Base-by-base conservation (phyloP, 2,888 invertebrate species). In the Patella caerulea region DNA sequence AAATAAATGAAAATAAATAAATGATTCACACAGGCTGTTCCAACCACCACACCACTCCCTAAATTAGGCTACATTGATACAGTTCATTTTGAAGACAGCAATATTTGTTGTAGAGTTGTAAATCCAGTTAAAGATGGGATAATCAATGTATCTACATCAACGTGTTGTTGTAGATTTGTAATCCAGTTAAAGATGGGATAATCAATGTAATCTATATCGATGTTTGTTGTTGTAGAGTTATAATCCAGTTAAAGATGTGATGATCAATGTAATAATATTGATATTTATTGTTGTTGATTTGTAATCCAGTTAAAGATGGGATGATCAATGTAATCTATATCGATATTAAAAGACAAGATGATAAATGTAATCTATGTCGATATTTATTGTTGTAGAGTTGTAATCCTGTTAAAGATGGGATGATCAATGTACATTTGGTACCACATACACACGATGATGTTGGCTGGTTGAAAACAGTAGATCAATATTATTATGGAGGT, bases 401-500 rank as follows among this genome's bases (percentile, higher is more conserved):
- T 78, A 85, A 89, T 34, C 84, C 85, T 17, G 90, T 90, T 11
- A 88, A 88, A 74, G 87, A 88, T 71, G 89, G 93, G 1, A 93
- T 94, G 88, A 91, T 97, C 29, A 97, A 97, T 89, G 95, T 97
- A 0, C 97, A 97, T 88, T 92, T 97, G 0, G 92, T 94, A 9
- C 94, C 97, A 0, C 98, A 98, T 89, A 96, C 97, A 0, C 98
- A 98, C 88, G 96, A 98, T 87, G 98, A 98, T 89, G 96, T 97
- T 0, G 98, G 98, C 59, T 98, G 98, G 97, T 91, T 97, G 72
- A 96, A 97, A 92, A 98, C 97, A 0, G 95, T 97, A 0, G 97
- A 98, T 89, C 96, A 97, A 90, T 98, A 98, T 89, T 98, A 95
- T 87, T 97, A 95, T 90, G 92, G 92, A 83, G 86, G 93, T 92